Evolutionary conservation across 2,113 vertebrate genomes (phyloP).

Genomic region (Myiopsitta monachus): DNA sequence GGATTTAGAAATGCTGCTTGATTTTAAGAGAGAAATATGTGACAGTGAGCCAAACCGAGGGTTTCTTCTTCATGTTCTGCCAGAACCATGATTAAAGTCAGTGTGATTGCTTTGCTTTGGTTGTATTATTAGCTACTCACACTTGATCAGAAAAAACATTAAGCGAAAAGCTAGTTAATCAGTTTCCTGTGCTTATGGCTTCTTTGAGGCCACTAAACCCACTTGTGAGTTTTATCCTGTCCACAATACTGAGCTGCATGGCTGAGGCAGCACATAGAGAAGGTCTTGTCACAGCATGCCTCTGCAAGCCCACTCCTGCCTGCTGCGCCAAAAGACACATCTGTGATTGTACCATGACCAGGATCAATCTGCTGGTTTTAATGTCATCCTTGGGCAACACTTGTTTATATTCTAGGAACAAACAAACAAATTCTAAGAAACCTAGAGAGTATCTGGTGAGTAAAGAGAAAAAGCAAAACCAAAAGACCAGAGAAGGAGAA

Average conservation of each 20-base stretch:
- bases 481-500: fast-evolving
- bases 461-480: neutral
- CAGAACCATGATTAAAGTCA: neutral
- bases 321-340: neutral
- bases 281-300: neutral
- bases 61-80: neutral
- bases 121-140: neutral
- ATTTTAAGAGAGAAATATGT: neutral
- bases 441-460: neutral
- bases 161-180: neutral
- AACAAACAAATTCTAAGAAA: neutral
- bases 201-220: neutral
- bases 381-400: neutral
- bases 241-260: fast-evolving
- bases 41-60: neutral
- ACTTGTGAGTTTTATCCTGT: neutral
- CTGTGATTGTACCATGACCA: neutral
- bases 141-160: neutral
- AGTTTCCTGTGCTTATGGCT: neutral
- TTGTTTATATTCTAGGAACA: neutral
- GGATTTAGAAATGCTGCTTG: neutral
- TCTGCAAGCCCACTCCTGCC: neutral
- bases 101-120: neutral
- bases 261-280: neutral
- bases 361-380: neutral